phyloP scores from a whole-genome alignment of 2,113 vertebrate genomes.

The Rhinogobius similis region DNA sequence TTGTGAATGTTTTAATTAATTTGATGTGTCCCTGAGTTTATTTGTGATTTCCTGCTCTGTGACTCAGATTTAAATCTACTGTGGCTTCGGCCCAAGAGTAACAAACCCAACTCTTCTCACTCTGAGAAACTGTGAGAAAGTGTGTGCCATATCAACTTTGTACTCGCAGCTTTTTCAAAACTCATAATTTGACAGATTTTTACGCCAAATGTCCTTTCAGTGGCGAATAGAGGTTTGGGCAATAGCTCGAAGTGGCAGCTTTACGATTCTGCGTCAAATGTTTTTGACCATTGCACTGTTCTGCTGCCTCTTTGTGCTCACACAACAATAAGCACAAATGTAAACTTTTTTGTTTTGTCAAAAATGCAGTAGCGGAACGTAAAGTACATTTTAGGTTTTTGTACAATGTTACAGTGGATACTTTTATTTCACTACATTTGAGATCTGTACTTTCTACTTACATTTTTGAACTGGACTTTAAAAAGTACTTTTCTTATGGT shows the following conservation, averaged over 20 bases:
- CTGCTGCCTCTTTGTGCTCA: too few relatives aligned
- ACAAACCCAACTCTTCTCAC: slow-evolving; percentile 63
- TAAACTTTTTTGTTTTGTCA: too few relatives aligned
- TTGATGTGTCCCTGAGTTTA: slow-evolving; percentile 60
- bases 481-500: too few relatives aligned
- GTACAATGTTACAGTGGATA: too few relatives aligned
- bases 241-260: slow-evolving; percentile 5
- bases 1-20: slow-evolving; percentile 64
- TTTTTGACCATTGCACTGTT: slow-evolving; percentile 11
- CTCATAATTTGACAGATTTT: not conserved
- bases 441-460: too few relatives aligned
- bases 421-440: too few relatives aligned
- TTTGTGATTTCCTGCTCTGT: slow-evolving; percentile 75
- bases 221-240: too few relatives aligned
- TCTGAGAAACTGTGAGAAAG: slow-evolving; percentile 57
- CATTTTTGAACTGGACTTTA: too few relatives aligned
- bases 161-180: not conserved
- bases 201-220: not conserved
- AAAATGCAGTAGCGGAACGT: too few relatives aligned
- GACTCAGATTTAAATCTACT: slow-evolving; percentile 65
- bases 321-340: too few relatives aligned
- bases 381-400: too few relatives aligned
- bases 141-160: slow-evolving; percentile 13
- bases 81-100: slow-evolving; percentile 71
- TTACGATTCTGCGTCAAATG: not conserved